Evolutionary conservation across 30 jellyfish, hydroid and myxozoan genomes (phyloP).

Genomic region (Aurelia sp.): DNA sequence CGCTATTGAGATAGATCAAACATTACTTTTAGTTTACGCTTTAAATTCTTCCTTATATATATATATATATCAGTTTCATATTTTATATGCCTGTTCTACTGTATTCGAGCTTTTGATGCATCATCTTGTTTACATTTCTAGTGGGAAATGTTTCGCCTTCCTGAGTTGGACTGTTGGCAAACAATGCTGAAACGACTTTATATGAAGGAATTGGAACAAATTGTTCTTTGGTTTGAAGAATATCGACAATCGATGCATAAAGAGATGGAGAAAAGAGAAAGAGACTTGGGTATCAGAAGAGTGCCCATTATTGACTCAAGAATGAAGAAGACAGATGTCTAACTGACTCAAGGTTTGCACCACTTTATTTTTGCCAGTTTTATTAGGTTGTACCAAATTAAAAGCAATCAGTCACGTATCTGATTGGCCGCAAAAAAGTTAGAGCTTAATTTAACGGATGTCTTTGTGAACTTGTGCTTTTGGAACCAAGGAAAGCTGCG

Average conservation of each 20-base stretch:
- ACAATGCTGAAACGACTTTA: slow-evolving; percentile 96
- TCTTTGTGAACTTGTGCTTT: too few species aligned
- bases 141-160: slow-evolving; percentile 99
- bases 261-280: slow-evolving; percentile 84
- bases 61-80: too few species aligned
- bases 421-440: too few species aligned
- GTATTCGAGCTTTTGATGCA: too few species aligned
- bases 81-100: too few species aligned
- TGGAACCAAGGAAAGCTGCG: too few species aligned
- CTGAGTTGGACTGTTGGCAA: slow-evolving; percentile 99
- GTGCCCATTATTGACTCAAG: slow-evolving; percentile 60
- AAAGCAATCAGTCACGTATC: too few species aligned
- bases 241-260: slow-evolving; percentile 90
- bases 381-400: too few species aligned
- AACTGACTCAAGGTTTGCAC: not conserved
- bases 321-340: slow-evolving; percentile 75
- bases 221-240: slow-evolving; percentile 98
- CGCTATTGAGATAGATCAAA: too few species aligned
- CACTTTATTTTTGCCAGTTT: not conserved
- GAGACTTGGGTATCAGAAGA: slow-evolving; percentile 65
- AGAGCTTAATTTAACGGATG: too few species aligned
- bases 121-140: slow-evolving; percentile 17
- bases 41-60: too few species aligned
- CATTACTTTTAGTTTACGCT: too few species aligned
- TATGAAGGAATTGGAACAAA: slow-evolving; percentile 95